Evolutionary conservation across 2,797 vertebrate species (phyloP), one percentile per base, ranked within the genome.

Genomic region (Choloepus didactylus): DNA sequence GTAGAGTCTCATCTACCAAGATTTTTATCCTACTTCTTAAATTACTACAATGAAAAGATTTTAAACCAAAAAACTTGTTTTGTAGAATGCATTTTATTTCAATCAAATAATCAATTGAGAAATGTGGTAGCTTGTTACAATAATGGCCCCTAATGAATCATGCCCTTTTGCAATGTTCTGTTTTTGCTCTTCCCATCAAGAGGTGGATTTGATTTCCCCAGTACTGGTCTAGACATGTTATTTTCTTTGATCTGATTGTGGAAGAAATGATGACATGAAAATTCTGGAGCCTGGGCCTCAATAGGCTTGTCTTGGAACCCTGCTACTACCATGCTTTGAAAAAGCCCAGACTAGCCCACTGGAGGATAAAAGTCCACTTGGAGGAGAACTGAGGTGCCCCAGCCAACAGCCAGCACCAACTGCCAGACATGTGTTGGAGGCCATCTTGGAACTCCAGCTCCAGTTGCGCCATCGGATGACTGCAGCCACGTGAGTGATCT

Each of bases 11-110:
- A 81, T 35, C 49, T 87, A 56, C 23, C 27, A 73, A 93, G 19
- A 84, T 81, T 83, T 91, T 38, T 80, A 80, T 44, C 23, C 25
- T 88, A 16, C 31, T 95, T 92, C 56, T 76, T 72, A 79, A 90
- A 54, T 79, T 15, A 73, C 9, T 64, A 59, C 3, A 41, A 41
- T 54, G 25, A 67, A 73, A 79, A 2, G 29, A 8, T 27, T 51
- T 51, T 69, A 25, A 86, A 77, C 6, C 44, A 67, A 75, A 60
- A 56, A 49, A 9, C 0, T 66, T 79, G 31, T 80, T 82, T 92
- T 60, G 73, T 46, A 88, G 14, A 56, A 79, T 77, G 14, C 6
- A 75, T 89, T 88, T 87, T 84, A 86, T 91, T 87, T 85, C 49
- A 85, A 25, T 44, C 38, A 91, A 91, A 80, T 41, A 35, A 27